phyloP scores from a whole-genome alignment of 2,888 invertebrate species.

The Lycocerus yunnanus region DNA sequence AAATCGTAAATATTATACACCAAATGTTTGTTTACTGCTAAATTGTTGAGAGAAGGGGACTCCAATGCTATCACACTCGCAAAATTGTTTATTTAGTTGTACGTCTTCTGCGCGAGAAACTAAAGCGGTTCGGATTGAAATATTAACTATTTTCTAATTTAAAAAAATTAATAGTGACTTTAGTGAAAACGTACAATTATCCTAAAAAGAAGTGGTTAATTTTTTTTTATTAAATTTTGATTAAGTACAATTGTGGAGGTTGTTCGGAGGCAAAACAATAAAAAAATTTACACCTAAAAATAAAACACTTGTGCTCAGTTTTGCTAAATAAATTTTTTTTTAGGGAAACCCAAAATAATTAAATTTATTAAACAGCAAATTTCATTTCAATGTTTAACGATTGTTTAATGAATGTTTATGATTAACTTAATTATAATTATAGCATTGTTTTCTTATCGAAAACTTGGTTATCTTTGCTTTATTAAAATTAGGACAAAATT shows the following conservation, averaged over 20 bases:
- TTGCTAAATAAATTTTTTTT: neutral
- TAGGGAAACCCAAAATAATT: neutral
- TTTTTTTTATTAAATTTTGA: neutral
- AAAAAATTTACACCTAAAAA: too few relatives aligned
- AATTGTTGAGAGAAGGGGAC: constrained; percentile 25
- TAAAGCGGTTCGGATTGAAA: neutral
- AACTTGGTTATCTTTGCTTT: neutral
- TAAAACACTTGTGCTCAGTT: neutral
- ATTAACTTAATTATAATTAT: too few relatives aligned
- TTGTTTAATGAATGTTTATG: too few relatives aligned
- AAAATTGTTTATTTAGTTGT: constrained; percentile 24
- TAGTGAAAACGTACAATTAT: neutral
- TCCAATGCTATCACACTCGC: constrained; percentile 4
- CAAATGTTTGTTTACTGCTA: constrained; percentile 19
- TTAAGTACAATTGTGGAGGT: neutral
- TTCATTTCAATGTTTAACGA: neutral
- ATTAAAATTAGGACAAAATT: neutral
- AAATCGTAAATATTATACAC: constrained; percentile 3
- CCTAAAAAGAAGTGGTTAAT: neutral
- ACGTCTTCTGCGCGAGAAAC: constrained; percentile 5
- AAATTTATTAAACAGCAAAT: neutral
- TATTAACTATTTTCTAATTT: neutral
- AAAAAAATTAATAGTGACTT: neutral
- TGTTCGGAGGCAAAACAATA: neutral
- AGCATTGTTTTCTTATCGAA: neutral